Conservation (phyloP, 1,140 invertebrate species). For the Chelonus insularis region DNA sequence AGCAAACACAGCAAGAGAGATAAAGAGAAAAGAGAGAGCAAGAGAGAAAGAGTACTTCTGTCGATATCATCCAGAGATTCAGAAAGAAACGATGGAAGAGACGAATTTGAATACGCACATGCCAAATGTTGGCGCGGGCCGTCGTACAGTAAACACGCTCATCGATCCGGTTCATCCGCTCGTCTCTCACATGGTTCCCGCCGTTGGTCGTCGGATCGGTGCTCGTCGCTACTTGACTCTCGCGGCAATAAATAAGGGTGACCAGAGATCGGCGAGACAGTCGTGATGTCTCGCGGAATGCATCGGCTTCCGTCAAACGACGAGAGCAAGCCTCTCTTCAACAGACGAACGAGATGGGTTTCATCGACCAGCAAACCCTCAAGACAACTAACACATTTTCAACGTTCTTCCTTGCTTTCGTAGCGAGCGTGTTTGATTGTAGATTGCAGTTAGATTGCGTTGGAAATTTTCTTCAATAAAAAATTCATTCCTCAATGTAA, state of each 20-base stretch:
- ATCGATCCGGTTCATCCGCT: constrained; percentile 40
- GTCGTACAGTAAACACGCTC: constrained; percentile 7
- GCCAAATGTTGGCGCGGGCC: constrained; percentile 41
- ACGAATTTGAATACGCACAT: constrained; percentile 50
- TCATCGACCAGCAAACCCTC: neutral
- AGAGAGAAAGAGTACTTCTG: no score
- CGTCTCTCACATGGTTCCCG: constrained; percentile 2
- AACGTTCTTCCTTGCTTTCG: neutral
- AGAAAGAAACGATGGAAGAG: neutral
- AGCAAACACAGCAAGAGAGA: no score
- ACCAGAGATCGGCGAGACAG: constrained; percentile 50
- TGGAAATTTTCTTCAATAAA: neutral
- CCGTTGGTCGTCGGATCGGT: constrained; percentile 13
- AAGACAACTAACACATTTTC: neutral
- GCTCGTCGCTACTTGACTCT: constrained; percentile 32
- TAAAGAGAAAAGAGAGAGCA: no score
- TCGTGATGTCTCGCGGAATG: constrained; percentile 54
- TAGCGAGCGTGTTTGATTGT: neutral
- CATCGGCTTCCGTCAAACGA: constrained; percentile 52
- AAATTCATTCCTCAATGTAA: neutral
- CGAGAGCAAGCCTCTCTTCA: constrained; percentile 1
- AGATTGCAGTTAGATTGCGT: neutral
- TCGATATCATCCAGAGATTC: no score
- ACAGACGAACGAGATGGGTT: neutral
- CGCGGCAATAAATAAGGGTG: constrained; percentile 54